phyloP scores from a whole-genome alignment of 2,113 vertebrate genomes.

The Nestor notabilis region DNA sequence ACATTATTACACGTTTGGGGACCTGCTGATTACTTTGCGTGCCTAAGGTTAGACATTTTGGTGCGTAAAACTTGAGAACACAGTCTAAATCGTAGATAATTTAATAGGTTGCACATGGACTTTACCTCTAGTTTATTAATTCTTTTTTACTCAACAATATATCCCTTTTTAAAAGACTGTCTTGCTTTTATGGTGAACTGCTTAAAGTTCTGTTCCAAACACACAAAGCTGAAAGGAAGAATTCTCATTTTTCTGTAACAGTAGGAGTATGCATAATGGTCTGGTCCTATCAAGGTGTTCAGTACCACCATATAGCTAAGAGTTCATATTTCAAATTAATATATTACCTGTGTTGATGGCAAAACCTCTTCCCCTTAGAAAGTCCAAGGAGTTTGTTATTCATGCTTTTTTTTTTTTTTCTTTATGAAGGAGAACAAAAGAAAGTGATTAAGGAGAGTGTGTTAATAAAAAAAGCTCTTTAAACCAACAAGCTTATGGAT shows the following conservation, averaged over 20 bases:
- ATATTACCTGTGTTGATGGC: neutral
- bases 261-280: neutral
- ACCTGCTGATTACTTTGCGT: conserved; percentile 67
- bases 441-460: conserved; percentile 42
- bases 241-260: neutral
- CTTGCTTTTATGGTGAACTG: conserved; percentile 1
- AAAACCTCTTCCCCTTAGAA: conserved; percentile 5
- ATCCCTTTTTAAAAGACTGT: neutral
- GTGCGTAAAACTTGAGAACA: conserved; percentile 59
- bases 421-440: neutral
- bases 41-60: conserved; percentile 64
- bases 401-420: neutral
- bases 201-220: conserved; percentile 38
- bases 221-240: neutral
- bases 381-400: neutral
- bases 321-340: conserved; percentile 5
- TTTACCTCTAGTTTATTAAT: conserved; percentile 45
- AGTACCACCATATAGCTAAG: neutral
- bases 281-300: neutral
- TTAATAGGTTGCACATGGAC: conserved; percentile 61
- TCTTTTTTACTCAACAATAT: conserved; percentile 28
- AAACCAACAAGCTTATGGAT: conserved; percentile 57
- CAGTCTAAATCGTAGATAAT: conserved; percentile 36
- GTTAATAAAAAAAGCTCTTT: conserved; percentile 47
- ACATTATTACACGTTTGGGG: conserved; percentile 60